Evolutionary conservation across 2,113 vertebrate genomes (phyloP), one percentile per base, ranked within the genome.

Genomic region (Labrus mixtus): DNA sequence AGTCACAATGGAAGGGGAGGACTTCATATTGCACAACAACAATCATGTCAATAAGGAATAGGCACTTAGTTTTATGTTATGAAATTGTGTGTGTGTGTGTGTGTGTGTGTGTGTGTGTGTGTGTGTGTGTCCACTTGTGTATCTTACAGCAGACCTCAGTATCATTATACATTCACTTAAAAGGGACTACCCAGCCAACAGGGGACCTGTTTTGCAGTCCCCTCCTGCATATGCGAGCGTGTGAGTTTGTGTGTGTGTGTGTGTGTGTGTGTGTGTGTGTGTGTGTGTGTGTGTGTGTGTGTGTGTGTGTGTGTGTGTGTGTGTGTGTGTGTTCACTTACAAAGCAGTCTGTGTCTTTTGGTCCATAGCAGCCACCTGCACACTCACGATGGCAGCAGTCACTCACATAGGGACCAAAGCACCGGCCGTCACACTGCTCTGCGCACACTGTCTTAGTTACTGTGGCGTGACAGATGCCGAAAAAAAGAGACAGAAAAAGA

Each of bases 301-400:
- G 22, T 51, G 22, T 63, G 22, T 56, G 8, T 54, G 37, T 58
- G 17, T 50, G 57, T 69, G 12, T 11, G n/a, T 51, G 66, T 60
- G 53, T 41, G 43, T 9, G 33, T 45, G 57, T 6, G 57, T 37
- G 59, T 63, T 50, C 37, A 93, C 97, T 6, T 96, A 99, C 98
- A 85, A 98, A 99, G 91, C 98, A 99, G 84, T 99, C 97, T 0
- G 97, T 98, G 93, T 98, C 97, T 88, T 99, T 99, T 0, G 97
- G 97, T 84, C 98, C 98, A 0, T 93, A 96, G 88, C 98, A 99
- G 83, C 98, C 98, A 53, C 98, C 98, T 4, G 97, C 98, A 61
- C 98, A 99, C 84, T 99, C 98, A 22, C 97, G 95, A 85, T 99
- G 97, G 90, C 98, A 99, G 92, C 98, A 99, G 92, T 99, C 96